Base-by-base conservation (phyloP, 2,113 vertebrate genomes). In the Campylorhamphus procurvoides region DNA sequence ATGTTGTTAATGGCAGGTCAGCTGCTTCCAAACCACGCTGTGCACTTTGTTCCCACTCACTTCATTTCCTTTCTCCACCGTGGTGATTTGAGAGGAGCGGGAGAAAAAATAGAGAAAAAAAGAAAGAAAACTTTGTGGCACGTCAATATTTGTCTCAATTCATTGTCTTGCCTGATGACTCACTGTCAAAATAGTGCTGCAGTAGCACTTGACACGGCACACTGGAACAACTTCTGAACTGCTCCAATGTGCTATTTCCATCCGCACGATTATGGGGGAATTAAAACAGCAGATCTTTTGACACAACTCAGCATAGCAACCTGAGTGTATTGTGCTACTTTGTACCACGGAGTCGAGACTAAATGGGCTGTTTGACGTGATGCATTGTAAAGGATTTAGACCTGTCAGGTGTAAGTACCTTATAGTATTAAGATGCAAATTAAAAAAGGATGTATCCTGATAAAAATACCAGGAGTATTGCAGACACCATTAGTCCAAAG, bases 121-220 rank as follows among this genome's bases (percentile, higher is more conserved):
- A 17, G 2, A 13, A 49, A 20, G 12, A 68, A 69, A 58, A 35
- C 29, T 44, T 55, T 42, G 40, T 91, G 82, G 47, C 46, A 58
- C 37, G 25, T 86, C 74, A 84, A 79, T 91, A 94, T 95, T 96
- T 96, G 84, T 69, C 86, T 93, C 53, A 63, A 60, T 69, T 86
- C 59, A 39, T 91, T 85, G 80, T 93, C 90, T 94, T 89, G 66
- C 52, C 20, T 84, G 89, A 90, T 94, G 86, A 87, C 71, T 96
- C n/a, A 42, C 84, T n/a, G 42, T 94, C 94, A 89, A 96, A 96
- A 96, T 47, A 96, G 74, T 75, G 76, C 84, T 42, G 80, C 77
- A 35, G 68, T 82, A 90, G 53, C 83, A 87, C 76, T 91, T 94
- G 95, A 95, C 74, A 42, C 76, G 84, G 73, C 77, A 76, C 59